phyloP scores from a whole-genome alignment of 2,888 invertebrate genomes.

The Anticlea derivata region DNA sequence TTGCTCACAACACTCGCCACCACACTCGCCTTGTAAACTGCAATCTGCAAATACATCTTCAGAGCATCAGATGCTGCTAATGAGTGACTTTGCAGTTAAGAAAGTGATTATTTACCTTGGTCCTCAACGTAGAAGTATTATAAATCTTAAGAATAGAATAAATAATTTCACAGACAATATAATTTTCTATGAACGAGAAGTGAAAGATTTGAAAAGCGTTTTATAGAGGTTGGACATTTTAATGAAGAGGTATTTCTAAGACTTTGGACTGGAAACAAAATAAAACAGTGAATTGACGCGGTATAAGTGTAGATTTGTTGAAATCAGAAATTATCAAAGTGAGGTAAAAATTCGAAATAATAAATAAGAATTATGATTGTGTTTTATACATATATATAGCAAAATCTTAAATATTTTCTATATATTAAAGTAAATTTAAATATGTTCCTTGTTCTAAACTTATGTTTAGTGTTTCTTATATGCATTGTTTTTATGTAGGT shows the following conservation, averaged over 20 bases:
- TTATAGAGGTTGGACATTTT: constrained; percentile 17
- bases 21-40: constrained; percentile 69
- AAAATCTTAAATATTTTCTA: constrained; percentile 33
- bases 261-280: constrained; percentile 8
- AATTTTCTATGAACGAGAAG: constrained; percentile 26
- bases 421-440: constrained; percentile 55
- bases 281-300: constrained; percentile 6
- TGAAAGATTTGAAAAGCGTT: constrained; percentile 11
- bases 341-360: background rate
- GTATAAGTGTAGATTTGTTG: background rate
- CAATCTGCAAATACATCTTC: constrained; percentile 5
- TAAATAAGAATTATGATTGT: background rate
- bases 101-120: constrained; percentile 38
- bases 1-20: constrained; percentile 72
- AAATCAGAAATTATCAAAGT: background rate
- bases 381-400: constrained; percentile 35
- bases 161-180: constrained; percentile 25
- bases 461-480: constrained; percentile 10
- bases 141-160: constrained; percentile 20
- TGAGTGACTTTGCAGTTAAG: background rate
- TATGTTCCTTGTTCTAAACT: constrained; percentile 63
- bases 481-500: constrained; percentile 11
- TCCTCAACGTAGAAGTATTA: constrained; percentile 30
- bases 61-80: no score
- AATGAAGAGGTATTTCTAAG: background rate